phyloP scores from a whole-genome alignment of 2,888 invertebrate species.

The Ypsolopha scabrella region DNA sequence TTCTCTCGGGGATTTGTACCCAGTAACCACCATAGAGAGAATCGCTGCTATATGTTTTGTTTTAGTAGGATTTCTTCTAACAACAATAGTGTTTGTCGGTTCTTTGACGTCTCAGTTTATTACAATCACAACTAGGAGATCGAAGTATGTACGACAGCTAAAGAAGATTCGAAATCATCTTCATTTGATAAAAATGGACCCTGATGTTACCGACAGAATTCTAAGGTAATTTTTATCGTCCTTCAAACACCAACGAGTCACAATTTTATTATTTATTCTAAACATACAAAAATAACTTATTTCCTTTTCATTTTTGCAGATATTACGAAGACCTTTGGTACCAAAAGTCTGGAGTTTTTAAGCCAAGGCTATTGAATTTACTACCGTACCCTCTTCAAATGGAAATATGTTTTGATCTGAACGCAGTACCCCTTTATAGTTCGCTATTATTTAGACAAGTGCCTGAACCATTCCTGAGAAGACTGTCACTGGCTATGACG shows the following conservation, averaged over 20 bases:
- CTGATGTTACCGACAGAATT: slow-evolving; percentile 44
- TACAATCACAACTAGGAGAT: slow-evolving; percentile 54
- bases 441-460: slow-evolving; percentile 63
- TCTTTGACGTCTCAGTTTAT: slow-evolving; percentile 63
- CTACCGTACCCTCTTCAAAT: slow-evolving; percentile 60
- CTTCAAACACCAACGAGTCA: not conserved
- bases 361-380: slow-evolving; percentile 44
- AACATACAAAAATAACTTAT: not conserved
- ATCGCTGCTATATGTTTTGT: slow-evolving; percentile 43
- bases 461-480: slow-evolving; percentile 63
- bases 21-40: slow-evolving; percentile 50
- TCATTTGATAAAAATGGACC: slow-evolving; percentile 48
- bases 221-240: slow-evolving; percentile 30
- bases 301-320: slow-evolving; percentile 18
- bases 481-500: slow-evolving; percentile 59
- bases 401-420: slow-evolving; percentile 65
- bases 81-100: slow-evolving; percentile 62
- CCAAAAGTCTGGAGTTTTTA: slow-evolving; percentile 61
- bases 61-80: slow-evolving; percentile 52
- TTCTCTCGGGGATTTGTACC: slow-evolving; percentile 56
- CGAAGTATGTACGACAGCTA: slow-evolving; percentile 51
- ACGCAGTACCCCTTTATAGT: slow-evolving; percentile 59
- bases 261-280: not conserved
- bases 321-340: slow-evolving; percentile 68
- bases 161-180: slow-evolving; percentile 56